Base-by-base conservation (phyloP, 2,113 vertebrate genomes). In the Sphyrna mokarran region DNA sequence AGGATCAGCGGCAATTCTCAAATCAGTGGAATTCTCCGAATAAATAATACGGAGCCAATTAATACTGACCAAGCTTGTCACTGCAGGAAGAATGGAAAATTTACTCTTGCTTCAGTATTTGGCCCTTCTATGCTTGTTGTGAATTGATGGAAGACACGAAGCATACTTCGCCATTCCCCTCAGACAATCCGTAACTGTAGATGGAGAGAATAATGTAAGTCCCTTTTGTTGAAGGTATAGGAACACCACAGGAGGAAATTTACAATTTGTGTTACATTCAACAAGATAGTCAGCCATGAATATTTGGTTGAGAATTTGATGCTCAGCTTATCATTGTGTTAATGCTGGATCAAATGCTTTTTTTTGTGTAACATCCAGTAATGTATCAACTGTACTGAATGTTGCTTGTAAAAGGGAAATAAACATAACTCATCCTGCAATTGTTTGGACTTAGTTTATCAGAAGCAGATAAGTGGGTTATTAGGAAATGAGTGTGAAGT, bases 401-500 rank as follows among this genome's bases (percentile, higher is more conserved):
- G 33, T 66, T 20, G 37, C 33, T 93, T 93, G 89, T 93, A 63
- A 63, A 63, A 63, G 89, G 54, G 37, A 37, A 80, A n/a, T 14
- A 80, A 80, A 18, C 13, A 40, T 83, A 48, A 40, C 29, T 91
- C 16, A 16, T n/a, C 33, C 16, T 93, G 7, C 66, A n/a, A 63
- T 91, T 91, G 63, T 66, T 66, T 91, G 61, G 89, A 91, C 89
- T 91, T 66, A n/a, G 61, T 66, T 91, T 37, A 66, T 91, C 61
- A 91, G 61, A 66, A 66, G 33, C 89, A 93, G 87, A 93, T 93
- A 93, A 22, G 61, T n/a, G n/a, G 89, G 61, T 37, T 37, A 66
- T 91, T 93, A 93, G 37, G 58, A 23, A 91, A 91, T 93, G 33
- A 37, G 63, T 26, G 66, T 16, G 16, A 66, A 37, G 33, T 18